Conservation (phyloP, 2,113 vertebrate species). For the Engystomops pustulosus region DNA sequence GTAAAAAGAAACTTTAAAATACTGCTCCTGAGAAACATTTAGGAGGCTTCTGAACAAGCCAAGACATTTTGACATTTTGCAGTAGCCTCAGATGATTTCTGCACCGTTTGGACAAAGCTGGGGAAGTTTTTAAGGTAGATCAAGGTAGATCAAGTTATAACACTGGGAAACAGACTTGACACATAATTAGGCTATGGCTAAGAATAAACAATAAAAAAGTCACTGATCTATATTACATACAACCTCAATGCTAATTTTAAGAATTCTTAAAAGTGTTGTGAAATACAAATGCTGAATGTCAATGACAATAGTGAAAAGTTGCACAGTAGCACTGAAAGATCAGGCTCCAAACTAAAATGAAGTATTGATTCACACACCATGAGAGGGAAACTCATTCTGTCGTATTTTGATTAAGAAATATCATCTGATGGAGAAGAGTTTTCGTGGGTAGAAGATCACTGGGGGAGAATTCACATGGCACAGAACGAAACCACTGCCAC, state of each 20-base stretch:
- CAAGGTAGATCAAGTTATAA: neutral
- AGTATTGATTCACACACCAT: conserved; percentile 60
- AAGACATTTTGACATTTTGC: conserved; percentile 24
- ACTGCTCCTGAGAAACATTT: neutral
- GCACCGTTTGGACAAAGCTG: neutral
- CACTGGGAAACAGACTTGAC: neutral
- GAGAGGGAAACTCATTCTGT: conserved; percentile 55
- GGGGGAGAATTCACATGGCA: conserved; percentile 46
- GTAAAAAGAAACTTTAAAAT: neutral
- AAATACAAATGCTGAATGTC: neutral
- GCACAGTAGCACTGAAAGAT: conserved; percentile 24
- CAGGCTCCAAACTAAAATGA: conserved; percentile 54
- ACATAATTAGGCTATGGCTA: neutral
- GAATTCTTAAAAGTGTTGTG: no score
- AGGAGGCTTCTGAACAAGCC: neutral
- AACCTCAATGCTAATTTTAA: no score
- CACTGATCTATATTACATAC: no score
- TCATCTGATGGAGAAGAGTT: conserved; percentile 44
- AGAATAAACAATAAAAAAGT: neutral
- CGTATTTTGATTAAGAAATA: conserved; percentile 59
- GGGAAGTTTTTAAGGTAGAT: neutral
- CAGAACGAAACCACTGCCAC: conserved; percentile 40
- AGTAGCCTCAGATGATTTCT: conserved; percentile 31
- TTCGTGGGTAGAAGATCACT: conserved; percentile 47
- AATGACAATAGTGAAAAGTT: conserved; percentile 20